Percentiles rank a stretch among this genome's conserved stretches.
Conservation (phyloP, 2,113 vertebrate genomes). For the Pterocles gutturalis region DNA sequence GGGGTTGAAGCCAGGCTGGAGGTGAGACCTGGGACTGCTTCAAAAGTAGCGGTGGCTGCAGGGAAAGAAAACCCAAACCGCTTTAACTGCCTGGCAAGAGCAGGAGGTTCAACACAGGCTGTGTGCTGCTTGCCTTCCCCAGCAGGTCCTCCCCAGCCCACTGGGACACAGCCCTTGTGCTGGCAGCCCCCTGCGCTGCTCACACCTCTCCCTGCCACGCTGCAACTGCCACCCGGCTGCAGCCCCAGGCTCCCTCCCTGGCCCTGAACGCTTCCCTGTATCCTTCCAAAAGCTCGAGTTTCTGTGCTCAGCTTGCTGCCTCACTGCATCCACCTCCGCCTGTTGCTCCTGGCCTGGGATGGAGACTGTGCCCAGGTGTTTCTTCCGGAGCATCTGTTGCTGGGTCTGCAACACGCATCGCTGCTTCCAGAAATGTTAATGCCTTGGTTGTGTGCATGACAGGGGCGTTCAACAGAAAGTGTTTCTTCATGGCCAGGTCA, state of each 20-base stretch:
- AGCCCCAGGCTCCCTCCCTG: neutral
- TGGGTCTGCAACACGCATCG: neutral
- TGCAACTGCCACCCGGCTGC: neutral
- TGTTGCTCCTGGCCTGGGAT: neutral
- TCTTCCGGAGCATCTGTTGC: neutral
- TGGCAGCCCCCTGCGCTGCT: neutral
- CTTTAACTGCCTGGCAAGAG: neutral
- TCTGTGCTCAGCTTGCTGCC: accelerated
- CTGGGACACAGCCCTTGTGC: accelerated
- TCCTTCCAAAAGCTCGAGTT: neutral
- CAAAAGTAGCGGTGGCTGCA: neutral
- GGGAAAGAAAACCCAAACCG: neutral
- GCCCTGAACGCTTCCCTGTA: neutral
- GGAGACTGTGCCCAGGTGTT: neutral
- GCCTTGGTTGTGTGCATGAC: accelerated
- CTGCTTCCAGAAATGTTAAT: neutral
- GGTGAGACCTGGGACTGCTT: neutral
- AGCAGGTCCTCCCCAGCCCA: neutral
- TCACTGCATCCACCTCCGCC: neutral
- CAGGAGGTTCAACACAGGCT: neutral
- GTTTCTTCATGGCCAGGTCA: neutral
- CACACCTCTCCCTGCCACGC: neutral
- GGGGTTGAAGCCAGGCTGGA: neutral
- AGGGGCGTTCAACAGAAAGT: neutral
- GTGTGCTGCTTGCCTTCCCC: neutral